Evolutionary conservation across 2,888 invertebrate genomes (phyloP), one percentile per base, ranked within the genome.

Genomic region (Coelinius sp.): DNA sequence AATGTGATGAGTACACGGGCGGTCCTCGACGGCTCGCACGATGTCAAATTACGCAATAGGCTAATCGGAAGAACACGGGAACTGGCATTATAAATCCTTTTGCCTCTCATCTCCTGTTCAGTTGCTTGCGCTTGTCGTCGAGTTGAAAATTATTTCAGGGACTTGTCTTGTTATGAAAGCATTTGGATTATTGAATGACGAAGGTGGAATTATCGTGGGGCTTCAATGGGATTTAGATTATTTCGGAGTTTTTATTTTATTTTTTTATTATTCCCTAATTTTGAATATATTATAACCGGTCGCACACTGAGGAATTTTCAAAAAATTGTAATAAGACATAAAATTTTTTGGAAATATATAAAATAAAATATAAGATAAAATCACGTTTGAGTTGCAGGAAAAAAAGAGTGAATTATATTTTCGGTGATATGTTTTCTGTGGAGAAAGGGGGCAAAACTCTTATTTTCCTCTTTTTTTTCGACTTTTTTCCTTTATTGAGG

Each of bases 41-140:
- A 35, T 41, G 14, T 68, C 20, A 22, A 66, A 74, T 77, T 75
- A 70, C 73, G 70, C 63, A 77, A 77, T 70, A 63, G 70, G 71
- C 71, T 71, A 73, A 76, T 74, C 75, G 70, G 46, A 67, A 73
- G 71, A 75, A 22, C 53, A 52, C 38, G 63, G 46, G 22, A 14
- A 62, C 25, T 70, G 63, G 52, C 24, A 70, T 70, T 65, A 70
- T 70, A 65, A 64, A 70, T 65, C 41, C 24, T 56, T 24, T 25
- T 25, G n/a, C 8, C 8, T 52, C 52, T 27, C 24, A n/a, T 56
- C 56, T 27, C 7, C 27, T 27, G 27, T 27, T 56, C 56, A 56
- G 20, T n/a, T 52, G 24, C 8, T 35, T 5, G 27, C 1, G 56
- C 56, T 56, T 56, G 27, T 56, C 56, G 56, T 56, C 56, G 27